Conservation (phyloP, 1,140 invertebrate species). For the Agrilus planipennis region DNA sequence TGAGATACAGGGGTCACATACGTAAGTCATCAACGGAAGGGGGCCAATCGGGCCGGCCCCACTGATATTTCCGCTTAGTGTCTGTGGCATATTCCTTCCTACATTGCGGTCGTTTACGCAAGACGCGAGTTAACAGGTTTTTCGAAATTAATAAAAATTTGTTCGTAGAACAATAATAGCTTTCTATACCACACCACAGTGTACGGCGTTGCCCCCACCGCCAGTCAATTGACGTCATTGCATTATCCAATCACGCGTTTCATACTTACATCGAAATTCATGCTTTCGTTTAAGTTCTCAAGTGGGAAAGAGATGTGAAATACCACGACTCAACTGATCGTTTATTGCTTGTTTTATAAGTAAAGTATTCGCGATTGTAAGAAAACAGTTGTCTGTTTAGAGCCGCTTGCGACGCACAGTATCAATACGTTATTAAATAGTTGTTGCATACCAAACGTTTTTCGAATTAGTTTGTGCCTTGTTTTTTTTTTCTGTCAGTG, state of each 20-base stretch:
- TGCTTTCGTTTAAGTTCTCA: background rate
- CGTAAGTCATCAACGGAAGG: too few relatives aligned
- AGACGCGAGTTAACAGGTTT: too few relatives aligned
- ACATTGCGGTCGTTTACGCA: too few relatives aligned
- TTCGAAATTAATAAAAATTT: constrained; percentile 10
- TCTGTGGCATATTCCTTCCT: too few relatives aligned
- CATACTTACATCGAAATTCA: too few relatives aligned
- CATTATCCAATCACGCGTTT: constrained; percentile 9
- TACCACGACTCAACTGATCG: too few relatives aligned
- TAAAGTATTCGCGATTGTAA: constrained; percentile 12
- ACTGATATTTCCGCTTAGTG: too few relatives aligned
- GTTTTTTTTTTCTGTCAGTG: background rate
- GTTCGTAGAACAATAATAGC: constrained; percentile 14
- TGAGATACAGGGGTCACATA: too few relatives aligned
- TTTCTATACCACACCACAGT: too few relatives aligned
- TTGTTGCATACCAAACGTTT: background rate
- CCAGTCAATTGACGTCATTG: constrained; percentile 11
- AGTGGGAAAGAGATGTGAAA: constrained; percentile 4
- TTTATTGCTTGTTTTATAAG: constrained; percentile 12
- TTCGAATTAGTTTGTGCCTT: background rate
- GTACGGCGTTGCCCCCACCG: constrained; percentile 1
- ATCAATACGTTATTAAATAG: background rate
- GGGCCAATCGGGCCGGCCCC: too few relatives aligned
- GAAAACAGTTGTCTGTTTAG: constrained; percentile 12
- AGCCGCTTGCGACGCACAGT: constrained; percentile 6